Evolutionary conservation across 2,113 vertebrate species (phyloP).

Genomic region (Bambusicola thoracicus): DNA sequence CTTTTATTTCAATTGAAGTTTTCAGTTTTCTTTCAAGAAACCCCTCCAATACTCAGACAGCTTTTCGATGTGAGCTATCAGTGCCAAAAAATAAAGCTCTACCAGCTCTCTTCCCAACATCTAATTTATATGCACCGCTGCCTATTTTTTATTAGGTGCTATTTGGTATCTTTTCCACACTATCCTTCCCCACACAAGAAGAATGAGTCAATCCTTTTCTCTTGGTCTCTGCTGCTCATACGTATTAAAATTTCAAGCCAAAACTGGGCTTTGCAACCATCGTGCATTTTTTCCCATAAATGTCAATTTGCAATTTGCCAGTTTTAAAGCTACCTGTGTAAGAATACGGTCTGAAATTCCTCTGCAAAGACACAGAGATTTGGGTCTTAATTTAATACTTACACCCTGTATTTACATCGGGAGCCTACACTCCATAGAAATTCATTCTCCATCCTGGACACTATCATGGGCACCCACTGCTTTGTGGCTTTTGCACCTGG

Average conservation of each 20-base stretch:
- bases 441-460: not conserved
- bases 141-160: constrained; percentile 61
- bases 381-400: not conserved
- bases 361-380: not conserved
- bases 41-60: not conserved
- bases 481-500: not conserved
- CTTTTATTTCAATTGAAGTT: constrained; percentile 26
- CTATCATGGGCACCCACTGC: not conserved
- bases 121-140: constrained; percentile 46
- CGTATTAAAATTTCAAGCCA: not conserved
- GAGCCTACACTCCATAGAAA: not conserved
- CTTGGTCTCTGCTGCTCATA: not conserved
- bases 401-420: not conserved
- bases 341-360: not conserved
- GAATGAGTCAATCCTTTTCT: constrained; percentile 46
- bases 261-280: not conserved
- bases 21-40: constrained; percentile 56
- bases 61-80: not conserved
- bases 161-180: constrained; percentile 63
- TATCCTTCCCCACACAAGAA: constrained; percentile 38
- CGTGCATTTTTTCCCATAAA: not conserved
- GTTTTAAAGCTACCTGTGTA: not conserved
- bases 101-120: constrained; percentile 27
- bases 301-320: not conserved
- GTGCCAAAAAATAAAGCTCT: constrained; percentile 48